These are phyloP conservation scores for Spinus pinus DNA, from an alignment of 2,797 vertebrate genomes.

Conservation along the genomic window DNA sequence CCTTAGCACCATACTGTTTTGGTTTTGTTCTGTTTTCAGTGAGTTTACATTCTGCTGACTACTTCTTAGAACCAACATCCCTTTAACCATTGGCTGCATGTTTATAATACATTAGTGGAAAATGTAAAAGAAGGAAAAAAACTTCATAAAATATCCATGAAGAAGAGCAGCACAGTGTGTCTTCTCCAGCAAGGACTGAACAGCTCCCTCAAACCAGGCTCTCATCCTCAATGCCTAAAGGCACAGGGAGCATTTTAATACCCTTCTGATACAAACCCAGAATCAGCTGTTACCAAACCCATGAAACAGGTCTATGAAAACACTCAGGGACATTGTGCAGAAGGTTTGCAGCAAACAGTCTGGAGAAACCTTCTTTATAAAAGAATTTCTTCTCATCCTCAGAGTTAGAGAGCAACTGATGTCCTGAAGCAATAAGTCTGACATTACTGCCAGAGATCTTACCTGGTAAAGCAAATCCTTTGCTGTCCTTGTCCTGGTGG, in stretches of 20 bases:
- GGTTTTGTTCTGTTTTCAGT: not conserved
- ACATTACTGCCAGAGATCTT: not conserved
- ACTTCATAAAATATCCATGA: not conserved
- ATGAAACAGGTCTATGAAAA: not conserved
- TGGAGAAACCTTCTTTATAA: not conserved
- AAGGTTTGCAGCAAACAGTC: not conserved
- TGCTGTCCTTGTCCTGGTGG: not conserved
- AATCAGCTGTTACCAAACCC: not conserved
- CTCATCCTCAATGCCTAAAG: not conserved
- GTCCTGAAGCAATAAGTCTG: not conserved
- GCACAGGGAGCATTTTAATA: not conserved
- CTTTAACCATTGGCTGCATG: not conserved
- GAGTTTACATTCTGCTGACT: not conserved
- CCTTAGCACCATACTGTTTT: not conserved
- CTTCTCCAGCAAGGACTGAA: constrained; percentile 39
- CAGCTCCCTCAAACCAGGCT: constrained; percentile 40
- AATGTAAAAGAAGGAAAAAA: not conserved
- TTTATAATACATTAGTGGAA: not conserved
- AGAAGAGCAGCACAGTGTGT: not conserved
- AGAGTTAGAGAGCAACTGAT: not conserved
- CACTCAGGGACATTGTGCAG: not conserved
- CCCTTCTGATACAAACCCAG: not conserved
- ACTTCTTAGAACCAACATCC: not conserved
- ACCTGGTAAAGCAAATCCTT: not conserved
- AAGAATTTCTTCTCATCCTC: not conserved